Conservation (phyloP, 2,888 invertebrate species). For the Scaptomyza cyrtandrae region DNA sequence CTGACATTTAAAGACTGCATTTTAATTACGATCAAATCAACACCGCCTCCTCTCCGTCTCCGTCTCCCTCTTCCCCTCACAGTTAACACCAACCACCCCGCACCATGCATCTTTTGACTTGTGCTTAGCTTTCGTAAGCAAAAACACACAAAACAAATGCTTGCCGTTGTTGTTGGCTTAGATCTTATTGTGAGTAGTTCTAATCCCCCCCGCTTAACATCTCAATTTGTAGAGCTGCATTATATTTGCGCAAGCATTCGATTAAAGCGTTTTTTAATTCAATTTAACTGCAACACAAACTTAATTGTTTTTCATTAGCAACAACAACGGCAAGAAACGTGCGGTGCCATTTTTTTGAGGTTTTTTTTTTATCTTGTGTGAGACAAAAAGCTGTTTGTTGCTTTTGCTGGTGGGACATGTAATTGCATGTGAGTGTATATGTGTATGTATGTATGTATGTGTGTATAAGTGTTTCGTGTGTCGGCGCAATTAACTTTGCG, state of each 20-base stretch:
- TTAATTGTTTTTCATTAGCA: constrained; percentile 70
- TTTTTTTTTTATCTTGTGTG: constrained; percentile 21
- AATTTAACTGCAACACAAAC: constrained; percentile 65
- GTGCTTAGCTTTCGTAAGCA: constrained; percentile 15
- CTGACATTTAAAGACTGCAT: constrained; percentile 76
- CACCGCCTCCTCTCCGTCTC: not conserved
- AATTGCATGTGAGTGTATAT: constrained; percentile 49
- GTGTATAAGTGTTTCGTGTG: constrained; percentile 67
- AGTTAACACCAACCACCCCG: not conserved
- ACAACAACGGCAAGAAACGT: constrained; percentile 32
- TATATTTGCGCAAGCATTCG: constrained; percentile 65
- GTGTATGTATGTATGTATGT: constrained; percentile 30
- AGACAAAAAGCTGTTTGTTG: constrained; percentile 51
- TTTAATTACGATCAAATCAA: constrained; percentile 61
- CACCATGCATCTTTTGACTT: not conserved
- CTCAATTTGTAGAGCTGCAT: constrained; percentile 51
- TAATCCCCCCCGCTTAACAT: constrained; percentile 25
- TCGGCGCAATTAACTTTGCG: constrained; percentile 79
- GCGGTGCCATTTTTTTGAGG: constrained; percentile 38
- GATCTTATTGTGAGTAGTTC: not conserved
- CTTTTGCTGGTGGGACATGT: constrained; percentile 40
- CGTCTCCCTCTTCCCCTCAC: not conserved
- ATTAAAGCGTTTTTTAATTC: constrained; percentile 66
- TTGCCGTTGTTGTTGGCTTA: constrained; percentile 13
- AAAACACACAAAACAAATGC: not conserved